A percentile compares a stretch with the other conserved stretches of the same genome.
Evolutionary conservation across 2,888 invertebrate genomes (phyloP).

Genomic region (Diarsia dahlii): DNA sequence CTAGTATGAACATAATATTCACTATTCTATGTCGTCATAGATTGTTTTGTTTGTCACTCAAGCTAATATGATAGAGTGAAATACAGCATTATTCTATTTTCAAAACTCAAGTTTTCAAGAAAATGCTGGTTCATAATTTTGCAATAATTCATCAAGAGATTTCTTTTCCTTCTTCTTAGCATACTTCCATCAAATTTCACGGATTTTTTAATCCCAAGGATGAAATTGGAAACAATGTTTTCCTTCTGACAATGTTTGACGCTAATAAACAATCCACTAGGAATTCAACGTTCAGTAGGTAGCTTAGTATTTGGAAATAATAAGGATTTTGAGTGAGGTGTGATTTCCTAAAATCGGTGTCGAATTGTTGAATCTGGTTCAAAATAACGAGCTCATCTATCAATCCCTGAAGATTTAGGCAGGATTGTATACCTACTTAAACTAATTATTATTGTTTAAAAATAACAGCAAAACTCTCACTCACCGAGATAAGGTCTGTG

Average conservation of each 20-base stretch:
- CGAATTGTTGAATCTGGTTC: not conserved
- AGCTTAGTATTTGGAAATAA: conserved; percentile 8
- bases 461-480: not conserved
- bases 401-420: not conserved
- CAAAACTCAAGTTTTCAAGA: not conserved
- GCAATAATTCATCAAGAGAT: not conserved
- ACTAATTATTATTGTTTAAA: not conserved
- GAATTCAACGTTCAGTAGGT: conserved; percentile 2
- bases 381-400: not conserved
- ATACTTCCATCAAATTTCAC: conserved; percentile 17
- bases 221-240: conserved; percentile 20
- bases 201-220: conserved; percentile 26
- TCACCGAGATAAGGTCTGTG: not conserved
- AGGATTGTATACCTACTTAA: not conserved
- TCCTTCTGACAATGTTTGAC: conserved; percentile 17
- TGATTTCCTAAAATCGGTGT: not conserved
- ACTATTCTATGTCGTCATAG: not conserved
- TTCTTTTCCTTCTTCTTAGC: not conserved
- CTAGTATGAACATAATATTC: conserved; percentile 14
- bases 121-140: not conserved
- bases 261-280: conserved; percentile 31
- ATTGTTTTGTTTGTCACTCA: not conserved
- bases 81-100: not conserved
- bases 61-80: not conserved
- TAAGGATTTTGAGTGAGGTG: not conserved